Evolutionary conservation across 2,888 invertebrate species (phyloP).

Genomic region (Drosophila melanosoma): DNA sequence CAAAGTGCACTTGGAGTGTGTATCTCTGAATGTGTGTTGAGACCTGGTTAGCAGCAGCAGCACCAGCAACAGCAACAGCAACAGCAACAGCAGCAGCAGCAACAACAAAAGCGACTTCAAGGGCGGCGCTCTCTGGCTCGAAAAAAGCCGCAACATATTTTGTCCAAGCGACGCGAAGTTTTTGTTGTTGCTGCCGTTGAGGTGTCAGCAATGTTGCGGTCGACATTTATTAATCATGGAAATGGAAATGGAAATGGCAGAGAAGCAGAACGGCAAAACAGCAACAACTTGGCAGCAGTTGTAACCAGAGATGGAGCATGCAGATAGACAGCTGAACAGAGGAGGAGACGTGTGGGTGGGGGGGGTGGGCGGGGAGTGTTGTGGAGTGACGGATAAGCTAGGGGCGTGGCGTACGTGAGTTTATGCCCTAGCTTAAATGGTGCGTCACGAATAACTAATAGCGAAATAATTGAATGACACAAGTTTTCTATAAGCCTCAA

Average conservation of each 20-base stretch:
- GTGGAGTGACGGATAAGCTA: not conserved
- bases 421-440: conserved; percentile 51
- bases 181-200: conserved; percentile 39
- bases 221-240: conserved; percentile 77
- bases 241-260: conserved; percentile 33
- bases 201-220: conserved; percentile 78
- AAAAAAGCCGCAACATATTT: conserved; percentile 58
- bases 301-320: conserved; percentile 33
- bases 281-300: conserved; percentile 28
- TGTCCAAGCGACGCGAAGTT: conserved; percentile 40
- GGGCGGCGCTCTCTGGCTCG: conserved; percentile 10
- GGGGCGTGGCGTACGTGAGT: conserved; percentile 50
- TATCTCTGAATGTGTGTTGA: conserved; percentile 8
- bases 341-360: not conserved
- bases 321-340: not conserved
- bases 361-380: not conserved
- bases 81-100: conserved; percentile 3
- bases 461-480: conserved; percentile 74
- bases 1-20: conserved; percentile 49
- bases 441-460: conserved; percentile 70
- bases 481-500: conserved; percentile 42
- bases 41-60: conserved; percentile 15
- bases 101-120: conserved; percentile 14
- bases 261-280: not conserved
- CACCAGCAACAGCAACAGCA: conserved; percentile 2